Evolutionary conservation across 2,797 vertebrate species (phyloP), one percentile per base, ranked within the genome.

Genomic region (Novumbra hubbsi): DNA sequence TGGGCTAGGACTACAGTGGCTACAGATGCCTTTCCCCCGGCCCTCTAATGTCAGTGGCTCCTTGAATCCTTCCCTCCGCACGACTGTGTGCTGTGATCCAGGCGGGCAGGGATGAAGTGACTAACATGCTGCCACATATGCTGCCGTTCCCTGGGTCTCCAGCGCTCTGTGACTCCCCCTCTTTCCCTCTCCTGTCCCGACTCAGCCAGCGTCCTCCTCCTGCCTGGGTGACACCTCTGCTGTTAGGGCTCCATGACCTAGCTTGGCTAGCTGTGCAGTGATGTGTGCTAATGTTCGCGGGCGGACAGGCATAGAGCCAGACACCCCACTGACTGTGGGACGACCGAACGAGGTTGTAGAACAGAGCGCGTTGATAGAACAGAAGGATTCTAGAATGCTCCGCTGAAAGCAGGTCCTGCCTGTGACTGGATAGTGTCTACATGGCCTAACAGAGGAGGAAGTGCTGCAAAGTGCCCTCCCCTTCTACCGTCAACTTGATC

Each of bases 121-220:
- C 84, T 82, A 87, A 88, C 92, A 88, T 85, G 86, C 90, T 84
- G 89, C 86, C 88, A 88, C 91, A 92, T 92, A 91, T 92, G 91
- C 90, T 88, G 88, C 88, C 7, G 83, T 67, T 55, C 19, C 48
- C 48, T 50, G 12, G 4, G 12, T 50, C 49, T 16, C 48, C 15
- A 48, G 15, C 16, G 1, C 19, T 19, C 50, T 52, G 3, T 45
- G 41, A 45, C 12, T 1, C 55, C 24, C 55, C 21, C 55, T 57
- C n/a, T n/a, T 12, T 38, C 41, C 41, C 48, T 65, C 72, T 55
- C 81, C 74, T 14, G 9, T 88, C 88, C 89, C 88, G 85, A 88
- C 84, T 90, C 88, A 90, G 90, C 87, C 83, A 49, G 76, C 88
- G 83, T 84, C 82, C 82, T 45, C 65, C 65, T 67, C 32, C 65